Conservation (phyloP, 2,797 vertebrate genomes). For the Chaetophractus vellerosus region DNA sequence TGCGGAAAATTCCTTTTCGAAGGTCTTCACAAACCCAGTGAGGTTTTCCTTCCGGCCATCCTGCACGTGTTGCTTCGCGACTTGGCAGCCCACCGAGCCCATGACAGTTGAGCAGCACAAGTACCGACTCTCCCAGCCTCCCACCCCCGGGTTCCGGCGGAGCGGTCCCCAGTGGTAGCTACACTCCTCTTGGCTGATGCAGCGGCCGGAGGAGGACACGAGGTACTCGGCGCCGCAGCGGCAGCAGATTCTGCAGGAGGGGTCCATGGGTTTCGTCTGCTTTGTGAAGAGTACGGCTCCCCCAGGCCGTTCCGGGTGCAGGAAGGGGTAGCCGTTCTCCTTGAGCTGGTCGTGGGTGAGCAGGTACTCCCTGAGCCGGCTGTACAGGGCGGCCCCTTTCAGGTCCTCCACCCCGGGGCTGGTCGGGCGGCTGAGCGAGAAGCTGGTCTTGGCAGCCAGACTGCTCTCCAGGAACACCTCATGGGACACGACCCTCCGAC, state of each 20-base stretch:
- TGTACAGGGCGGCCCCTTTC: constrained; percentile 92
- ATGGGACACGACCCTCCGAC: constrained; percentile 94
- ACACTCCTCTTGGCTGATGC: constrained; percentile 96
- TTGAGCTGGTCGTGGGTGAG: constrained; percentile 96
- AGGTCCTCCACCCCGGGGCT: constrained; percentile 94
- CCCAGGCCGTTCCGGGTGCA: constrained; percentile 92
- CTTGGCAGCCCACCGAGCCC: constrained; percentile 95
- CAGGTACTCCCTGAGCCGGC: constrained; percentile 93
- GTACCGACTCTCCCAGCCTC: constrained; percentile 98
- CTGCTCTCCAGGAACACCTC: constrained; percentile 96
- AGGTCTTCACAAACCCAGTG: constrained; percentile 96
- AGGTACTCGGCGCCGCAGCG: constrained; percentile 96
- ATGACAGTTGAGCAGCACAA: constrained; percentile 96
- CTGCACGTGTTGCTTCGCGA: constrained; percentile 97
- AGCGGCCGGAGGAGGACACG: constrained; percentile 93
- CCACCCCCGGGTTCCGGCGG: constrained; percentile 95
- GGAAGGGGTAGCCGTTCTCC: constrained; percentile 95
- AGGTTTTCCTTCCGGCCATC: constrained; percentile 96
- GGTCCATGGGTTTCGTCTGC: constrained; percentile 94
- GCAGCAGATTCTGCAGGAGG: constrained; percentile 95
- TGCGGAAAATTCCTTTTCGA: constrained; percentile 92
- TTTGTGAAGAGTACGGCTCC: constrained; percentile 93
- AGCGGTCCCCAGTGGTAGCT: constrained; percentile 96
- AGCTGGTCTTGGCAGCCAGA: constrained; percentile 97
- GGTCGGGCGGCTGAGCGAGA: constrained; percentile 94